A percentile compares a stretch with the other conserved stretches of the same genome.
Conservation (phyloP, 2,888 invertebrate species). For the Melinopterus prodromus region DNA sequence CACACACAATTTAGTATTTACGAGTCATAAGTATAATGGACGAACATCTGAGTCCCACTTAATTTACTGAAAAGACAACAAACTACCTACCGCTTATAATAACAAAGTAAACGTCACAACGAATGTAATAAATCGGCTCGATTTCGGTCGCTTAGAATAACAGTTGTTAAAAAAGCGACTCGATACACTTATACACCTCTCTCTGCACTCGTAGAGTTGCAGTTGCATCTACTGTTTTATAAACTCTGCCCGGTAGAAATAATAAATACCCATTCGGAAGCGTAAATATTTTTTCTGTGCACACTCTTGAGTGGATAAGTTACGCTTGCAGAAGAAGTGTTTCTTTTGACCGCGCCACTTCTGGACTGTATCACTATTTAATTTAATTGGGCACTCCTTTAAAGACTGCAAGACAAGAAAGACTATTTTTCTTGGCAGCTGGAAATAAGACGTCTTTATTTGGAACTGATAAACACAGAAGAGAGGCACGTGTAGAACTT, state of each 20-base stretch:
- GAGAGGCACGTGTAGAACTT: not conserved
- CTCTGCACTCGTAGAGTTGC: not conserved
- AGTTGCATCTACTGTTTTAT: not conserved
- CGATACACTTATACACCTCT: not conserved
- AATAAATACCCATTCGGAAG: not conserved
- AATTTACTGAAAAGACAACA: no score
- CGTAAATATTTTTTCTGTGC: not conserved
- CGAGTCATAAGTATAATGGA: no score
- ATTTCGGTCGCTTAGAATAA: not conserved
- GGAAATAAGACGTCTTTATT: not conserved
- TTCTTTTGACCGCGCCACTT: not conserved
- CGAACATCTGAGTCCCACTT: no score
- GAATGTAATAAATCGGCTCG: not conserved
- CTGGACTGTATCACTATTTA: not conserved
- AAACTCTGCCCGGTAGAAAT: constrained; percentile 4
- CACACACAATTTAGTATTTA: no score
- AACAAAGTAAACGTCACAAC: no score
- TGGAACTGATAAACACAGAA: not conserved
- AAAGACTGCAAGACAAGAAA: not conserved
- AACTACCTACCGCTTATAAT: no score
- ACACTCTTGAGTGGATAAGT: not conserved
- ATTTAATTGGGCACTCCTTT: not conserved
- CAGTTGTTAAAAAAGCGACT: not conserved
- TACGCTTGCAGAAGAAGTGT: not conserved
- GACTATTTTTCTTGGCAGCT: not conserved